Conservation (phyloP, 2,888 invertebrate species). For the Chaetogeoica ovagalla region DNA sequence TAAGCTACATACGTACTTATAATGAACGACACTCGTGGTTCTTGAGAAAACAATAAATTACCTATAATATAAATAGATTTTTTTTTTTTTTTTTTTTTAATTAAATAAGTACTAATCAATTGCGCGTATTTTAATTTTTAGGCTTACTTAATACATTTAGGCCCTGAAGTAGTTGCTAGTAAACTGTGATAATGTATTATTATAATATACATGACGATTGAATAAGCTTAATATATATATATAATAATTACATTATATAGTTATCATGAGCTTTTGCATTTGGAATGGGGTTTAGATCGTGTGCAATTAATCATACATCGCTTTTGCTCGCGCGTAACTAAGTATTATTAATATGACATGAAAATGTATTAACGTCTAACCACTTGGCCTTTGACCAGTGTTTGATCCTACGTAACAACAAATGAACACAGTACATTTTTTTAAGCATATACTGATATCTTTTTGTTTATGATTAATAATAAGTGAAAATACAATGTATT, state of each 20-base stretch:
- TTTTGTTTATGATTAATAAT: neutral
- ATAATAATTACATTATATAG: conserved; percentile 27
- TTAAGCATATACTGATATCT: neutral
- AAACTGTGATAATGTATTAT: neutral
- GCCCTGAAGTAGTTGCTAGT: conserved; percentile 24
- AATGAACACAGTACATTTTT: neutral
- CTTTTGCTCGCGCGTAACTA: conserved; percentile 2
- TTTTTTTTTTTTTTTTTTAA: neutral
- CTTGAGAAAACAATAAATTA: neutral
- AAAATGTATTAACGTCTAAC: neutral
- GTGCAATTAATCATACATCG: neutral
- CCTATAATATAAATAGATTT: neutral
- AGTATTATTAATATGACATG: neutral
- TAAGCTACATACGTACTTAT: conserved; percentile 31
- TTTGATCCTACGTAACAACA: neutral
- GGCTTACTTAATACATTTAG: neutral
- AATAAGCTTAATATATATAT: conserved; percentile 30
- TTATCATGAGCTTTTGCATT: conserved; percentile 23
- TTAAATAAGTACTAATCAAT: neutral
- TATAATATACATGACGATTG: conserved; percentile 9
- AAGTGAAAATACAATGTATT: too few relatives aligned
- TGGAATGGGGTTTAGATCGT: conserved; percentile 5
- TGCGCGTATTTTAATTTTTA: conserved; percentile 20
- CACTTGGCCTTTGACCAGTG: neutral
- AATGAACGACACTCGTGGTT: neutral